These are phyloP conservation scores for Meriones psammophilus DNA, from an alignment of 2,797 vertebrate species.

Conservation along the genomic window DNA sequence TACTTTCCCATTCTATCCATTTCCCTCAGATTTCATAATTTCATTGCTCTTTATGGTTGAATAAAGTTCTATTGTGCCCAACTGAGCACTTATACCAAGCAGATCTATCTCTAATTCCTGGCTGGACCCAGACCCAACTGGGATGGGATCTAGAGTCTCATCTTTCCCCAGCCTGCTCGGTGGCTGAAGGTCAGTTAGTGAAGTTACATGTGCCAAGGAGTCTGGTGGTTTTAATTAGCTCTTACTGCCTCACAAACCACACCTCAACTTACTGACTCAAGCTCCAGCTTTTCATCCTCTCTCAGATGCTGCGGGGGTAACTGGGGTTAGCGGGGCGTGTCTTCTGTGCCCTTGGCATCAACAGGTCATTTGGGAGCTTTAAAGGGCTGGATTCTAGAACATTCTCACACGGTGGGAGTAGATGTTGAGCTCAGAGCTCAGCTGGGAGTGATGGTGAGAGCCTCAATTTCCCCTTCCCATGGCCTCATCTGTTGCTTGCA, in stretches of 20 bases:
- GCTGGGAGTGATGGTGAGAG: neutral
- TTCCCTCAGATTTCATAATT: neutral
- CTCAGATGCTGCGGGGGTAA: neutral
- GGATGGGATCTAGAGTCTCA: neutral
- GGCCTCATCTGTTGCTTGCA: neutral
- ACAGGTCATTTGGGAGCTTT: neutral
- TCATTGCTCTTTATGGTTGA: neutral
- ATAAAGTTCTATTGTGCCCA: neutral
- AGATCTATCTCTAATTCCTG: neutral
- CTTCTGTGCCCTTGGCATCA: neutral
- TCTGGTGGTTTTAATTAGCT: neutral
- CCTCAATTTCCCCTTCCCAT: neutral
- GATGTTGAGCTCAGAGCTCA: neutral
- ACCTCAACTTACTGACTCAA: neutral
- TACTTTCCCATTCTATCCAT: neutral
- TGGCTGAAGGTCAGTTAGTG: neutral
- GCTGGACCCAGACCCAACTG: neutral
- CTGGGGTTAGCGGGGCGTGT: neutral
- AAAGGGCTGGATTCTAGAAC: neutral
- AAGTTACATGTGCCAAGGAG: neutral
- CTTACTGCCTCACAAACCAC: neutral
- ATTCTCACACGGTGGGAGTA: neutral
- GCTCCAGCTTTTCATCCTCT: neutral
- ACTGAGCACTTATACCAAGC: neutral
- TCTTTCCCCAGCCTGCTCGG: neutral